These are phyloP conservation scores for Dione juno DNA, from an alignment of 2,888 invertebrate genomes.

Conservation along the genomic window DNA sequence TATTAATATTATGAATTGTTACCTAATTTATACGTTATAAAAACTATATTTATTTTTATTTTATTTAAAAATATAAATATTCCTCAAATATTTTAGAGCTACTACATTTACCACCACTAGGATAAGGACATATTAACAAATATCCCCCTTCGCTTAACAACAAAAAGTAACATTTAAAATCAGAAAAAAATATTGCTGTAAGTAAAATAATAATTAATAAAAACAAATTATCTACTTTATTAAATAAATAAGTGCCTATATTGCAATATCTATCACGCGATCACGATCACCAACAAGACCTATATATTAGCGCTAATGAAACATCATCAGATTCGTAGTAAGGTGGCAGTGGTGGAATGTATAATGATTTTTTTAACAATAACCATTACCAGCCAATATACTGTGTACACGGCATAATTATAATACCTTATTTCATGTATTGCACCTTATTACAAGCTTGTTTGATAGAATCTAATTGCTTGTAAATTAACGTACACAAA, in stretches of 20 bases:
- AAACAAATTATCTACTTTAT: neutral
- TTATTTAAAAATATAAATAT: no score
- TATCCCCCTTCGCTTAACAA: no score
- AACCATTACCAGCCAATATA: neutral
- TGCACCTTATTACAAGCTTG: slow-evolving; percentile 32
- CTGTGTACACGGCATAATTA: slow-evolving; percentile 1
- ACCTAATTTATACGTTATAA: no score
- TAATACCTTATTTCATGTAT: slow-evolving; percentile 11
- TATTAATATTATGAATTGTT: neutral
- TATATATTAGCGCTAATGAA: slow-evolving; percentile 40
- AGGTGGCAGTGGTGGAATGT: slow-evolving; percentile 20
- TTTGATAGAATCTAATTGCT: slow-evolving; percentile 30
- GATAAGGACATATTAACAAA: no score
- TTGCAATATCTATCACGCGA: neutral
- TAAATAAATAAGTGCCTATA: neutral
- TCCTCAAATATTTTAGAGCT: no score
- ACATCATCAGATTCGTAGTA: slow-evolving; percentile 37
- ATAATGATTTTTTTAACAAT: slow-evolving; percentile 4
- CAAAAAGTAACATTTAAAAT: neutral
- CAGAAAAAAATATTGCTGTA: neutral
- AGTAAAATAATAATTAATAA: neutral
- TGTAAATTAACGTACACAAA: slow-evolving; percentile 25
- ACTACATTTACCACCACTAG: no score
- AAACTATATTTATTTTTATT: no score
- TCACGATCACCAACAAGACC: slow-evolving; percentile 23